Percentiles rank a stretch among this genome's conserved stretches.
Evolutionary conservation across 1,140 invertebrate species (phyloP).

Genomic region (Drusus annulatus): DNA sequence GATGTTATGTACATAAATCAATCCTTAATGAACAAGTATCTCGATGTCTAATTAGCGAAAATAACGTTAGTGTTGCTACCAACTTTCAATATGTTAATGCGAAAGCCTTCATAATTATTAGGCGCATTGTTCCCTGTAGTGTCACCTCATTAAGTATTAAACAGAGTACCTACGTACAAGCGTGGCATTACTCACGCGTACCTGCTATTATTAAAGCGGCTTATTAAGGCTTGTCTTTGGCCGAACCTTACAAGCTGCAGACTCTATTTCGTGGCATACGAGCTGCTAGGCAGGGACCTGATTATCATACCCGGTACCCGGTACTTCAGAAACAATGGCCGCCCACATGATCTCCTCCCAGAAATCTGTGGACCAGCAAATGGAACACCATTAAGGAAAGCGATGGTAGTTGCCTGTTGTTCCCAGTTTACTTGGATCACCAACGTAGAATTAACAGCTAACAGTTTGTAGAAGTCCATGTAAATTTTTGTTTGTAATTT

Average conservation of each 20-base stretch:
- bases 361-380: constrained; percentile 9
- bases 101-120: too few relatives aligned
- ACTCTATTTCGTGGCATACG: not conserved
- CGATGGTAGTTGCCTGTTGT: too few relatives aligned
- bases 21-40: not conserved
- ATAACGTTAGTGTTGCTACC: not conserved
- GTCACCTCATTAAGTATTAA: constrained; percentile 3
- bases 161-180: not conserved
- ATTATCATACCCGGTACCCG: not conserved
- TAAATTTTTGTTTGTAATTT: too few relatives aligned
- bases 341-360: constrained; percentile 43
- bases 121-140: not conserved
- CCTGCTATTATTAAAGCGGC: constrained; percentile 25
- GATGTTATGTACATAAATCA: not conserved
- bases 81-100: not conserved
- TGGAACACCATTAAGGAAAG: not conserved
- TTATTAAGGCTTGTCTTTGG: constrained; percentile 27
- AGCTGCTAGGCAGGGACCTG: not conserved
- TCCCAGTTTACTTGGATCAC: too few relatives aligned
- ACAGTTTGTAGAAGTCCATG: too few relatives aligned
- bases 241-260: not conserved
- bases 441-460: too few relatives aligned
- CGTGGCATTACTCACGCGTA: constrained; percentile 21
- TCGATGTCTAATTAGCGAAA: not conserved
- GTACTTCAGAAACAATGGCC: constrained; percentile 45